Evolutionary conservation across 2,113 vertebrate species (phyloP).

Genomic region (Dunckerocampus dactyliophorus): DNA sequence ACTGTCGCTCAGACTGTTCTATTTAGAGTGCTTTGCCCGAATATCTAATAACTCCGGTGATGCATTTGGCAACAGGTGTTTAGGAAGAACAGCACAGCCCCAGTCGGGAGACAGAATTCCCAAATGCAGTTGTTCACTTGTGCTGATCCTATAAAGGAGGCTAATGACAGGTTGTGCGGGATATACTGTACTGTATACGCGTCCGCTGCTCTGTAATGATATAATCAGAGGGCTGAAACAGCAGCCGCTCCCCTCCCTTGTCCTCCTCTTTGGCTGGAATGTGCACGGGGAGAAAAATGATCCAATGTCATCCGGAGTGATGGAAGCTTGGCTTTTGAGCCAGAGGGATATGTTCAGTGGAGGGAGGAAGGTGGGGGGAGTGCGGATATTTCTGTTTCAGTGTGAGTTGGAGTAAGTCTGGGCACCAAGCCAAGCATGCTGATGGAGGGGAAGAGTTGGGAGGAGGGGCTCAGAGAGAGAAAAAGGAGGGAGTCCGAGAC

Average conservation of each 20-base stretch:
- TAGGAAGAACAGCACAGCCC: conserved; percentile 43
- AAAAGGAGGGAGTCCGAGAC: conserved; percentile 50
- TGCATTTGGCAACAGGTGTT: conserved; percentile 64
- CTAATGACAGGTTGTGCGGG: conserved; percentile 84
- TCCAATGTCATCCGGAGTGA: conserved; percentile 80
- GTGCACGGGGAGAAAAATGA: conserved; percentile 72
- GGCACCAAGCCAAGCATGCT: conserved; percentile 82
- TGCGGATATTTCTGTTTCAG: conserved; percentile 71
- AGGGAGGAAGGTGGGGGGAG: conserved; percentile 27
- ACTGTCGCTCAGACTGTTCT: conserved; percentile 53
- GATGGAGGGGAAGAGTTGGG: conserved; percentile 56
- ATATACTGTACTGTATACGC: conserved; percentile 77
- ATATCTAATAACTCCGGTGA: conserved; percentile 66
- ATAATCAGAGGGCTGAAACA: conserved; percentile 81
- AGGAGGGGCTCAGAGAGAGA: conserved; percentile 22
- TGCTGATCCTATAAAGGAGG: conserved; percentile 68
- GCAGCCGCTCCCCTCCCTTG: conserved; percentile 54
- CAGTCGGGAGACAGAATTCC: conserved; percentile 22
- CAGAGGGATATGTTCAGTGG: conserved; percentile 78
- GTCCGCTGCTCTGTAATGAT: conserved; percentile 88
- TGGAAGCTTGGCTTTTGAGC: conserved; percentile 85
- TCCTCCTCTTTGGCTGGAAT: conserved; percentile 63
- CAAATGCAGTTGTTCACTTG: conserved; percentile 44
- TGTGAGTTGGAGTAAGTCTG: conserved; percentile 79
- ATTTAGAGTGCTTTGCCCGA: conserved; percentile 52